A percentile compares a stretch with the other conserved stretches of the same genome.
Conservation (phyloP, 2,888 invertebrate genomes). For the Lasioglossum lativentre region DNA sequence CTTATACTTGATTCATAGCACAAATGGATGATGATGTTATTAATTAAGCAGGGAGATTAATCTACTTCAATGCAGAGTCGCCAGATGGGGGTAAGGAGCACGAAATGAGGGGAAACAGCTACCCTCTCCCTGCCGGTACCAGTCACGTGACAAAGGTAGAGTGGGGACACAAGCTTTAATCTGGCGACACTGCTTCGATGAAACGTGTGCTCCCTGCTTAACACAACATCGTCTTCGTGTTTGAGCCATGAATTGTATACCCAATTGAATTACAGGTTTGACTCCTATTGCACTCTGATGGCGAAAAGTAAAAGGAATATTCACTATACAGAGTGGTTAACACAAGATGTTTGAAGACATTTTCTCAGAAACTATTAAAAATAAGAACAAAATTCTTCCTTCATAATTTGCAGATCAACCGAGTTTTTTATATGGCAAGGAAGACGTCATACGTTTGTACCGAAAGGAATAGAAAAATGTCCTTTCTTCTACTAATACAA, state of each 20-base stretch:
- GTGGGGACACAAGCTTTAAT: too few species aligned
- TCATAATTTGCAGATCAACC: background rate
- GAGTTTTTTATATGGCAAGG: background rate
- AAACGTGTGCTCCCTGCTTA: too few species aligned
- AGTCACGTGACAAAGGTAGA: too few species aligned
- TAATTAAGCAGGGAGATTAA: background rate
- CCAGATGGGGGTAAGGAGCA: too few species aligned
- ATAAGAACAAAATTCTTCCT: background rate
- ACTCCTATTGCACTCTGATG: background rate
- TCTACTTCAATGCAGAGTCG: too few species aligned
- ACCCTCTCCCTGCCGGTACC: too few species aligned
- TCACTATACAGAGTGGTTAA: background rate
- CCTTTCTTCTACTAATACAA: background rate
- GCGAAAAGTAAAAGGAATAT: background rate
- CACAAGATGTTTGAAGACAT: background rate
- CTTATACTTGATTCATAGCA: conserved; percentile 27
- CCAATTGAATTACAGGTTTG: background rate
- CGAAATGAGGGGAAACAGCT: too few species aligned
- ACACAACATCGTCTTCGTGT: too few species aligned
- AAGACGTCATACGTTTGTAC: background rate
- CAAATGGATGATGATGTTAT: background rate
- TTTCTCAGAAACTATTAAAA: background rate
- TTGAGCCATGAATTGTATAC: background rate
- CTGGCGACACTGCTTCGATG: too few species aligned
- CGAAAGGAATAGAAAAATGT: background rate